Conservation (phyloP, 2,113 vertebrate genomes). For the Machaerirhynchus nigripectus region DNA sequence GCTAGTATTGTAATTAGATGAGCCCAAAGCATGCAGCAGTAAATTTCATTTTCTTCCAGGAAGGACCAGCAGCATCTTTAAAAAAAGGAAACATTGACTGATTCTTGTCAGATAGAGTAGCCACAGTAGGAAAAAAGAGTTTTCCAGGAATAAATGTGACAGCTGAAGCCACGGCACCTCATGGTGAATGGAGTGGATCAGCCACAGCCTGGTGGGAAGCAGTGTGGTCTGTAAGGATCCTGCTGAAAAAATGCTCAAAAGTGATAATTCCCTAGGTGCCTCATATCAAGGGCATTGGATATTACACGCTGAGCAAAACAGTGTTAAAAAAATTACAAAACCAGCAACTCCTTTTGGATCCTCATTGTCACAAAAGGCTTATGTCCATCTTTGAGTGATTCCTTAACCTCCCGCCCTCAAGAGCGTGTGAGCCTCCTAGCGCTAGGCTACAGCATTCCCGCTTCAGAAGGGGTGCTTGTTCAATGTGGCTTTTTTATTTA, state of each 20-base stretch:
- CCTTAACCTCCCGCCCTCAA: neutral
- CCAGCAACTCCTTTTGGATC: neutral
- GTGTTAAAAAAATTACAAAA: neutral
- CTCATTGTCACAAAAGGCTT: neutral
- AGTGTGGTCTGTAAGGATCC: neutral
- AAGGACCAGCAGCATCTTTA: neutral
- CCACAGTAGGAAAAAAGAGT: neutral
- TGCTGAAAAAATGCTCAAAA: neutral
- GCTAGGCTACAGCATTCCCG: neutral
- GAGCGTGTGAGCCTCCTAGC: neutral
- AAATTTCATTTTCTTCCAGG: constrained; percentile 25
- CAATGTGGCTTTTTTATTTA: neutral
- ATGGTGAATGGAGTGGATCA: neutral
- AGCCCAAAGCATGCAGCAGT: neutral
- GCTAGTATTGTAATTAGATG: neutral
- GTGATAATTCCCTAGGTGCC: neutral
- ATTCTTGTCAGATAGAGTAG: neutral
- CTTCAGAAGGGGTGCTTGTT: neutral
- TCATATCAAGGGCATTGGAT: neutral
- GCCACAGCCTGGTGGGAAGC: neutral
- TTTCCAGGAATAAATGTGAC: neutral
- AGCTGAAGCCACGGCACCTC: neutral
- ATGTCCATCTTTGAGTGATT: neutral
- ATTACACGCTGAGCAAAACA: neutral
- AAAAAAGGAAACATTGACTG: neutral